Evolutionary conservation across 2,797 vertebrate species (phyloP).

Genomic region (Chlorospingus semifuscus): DNA sequence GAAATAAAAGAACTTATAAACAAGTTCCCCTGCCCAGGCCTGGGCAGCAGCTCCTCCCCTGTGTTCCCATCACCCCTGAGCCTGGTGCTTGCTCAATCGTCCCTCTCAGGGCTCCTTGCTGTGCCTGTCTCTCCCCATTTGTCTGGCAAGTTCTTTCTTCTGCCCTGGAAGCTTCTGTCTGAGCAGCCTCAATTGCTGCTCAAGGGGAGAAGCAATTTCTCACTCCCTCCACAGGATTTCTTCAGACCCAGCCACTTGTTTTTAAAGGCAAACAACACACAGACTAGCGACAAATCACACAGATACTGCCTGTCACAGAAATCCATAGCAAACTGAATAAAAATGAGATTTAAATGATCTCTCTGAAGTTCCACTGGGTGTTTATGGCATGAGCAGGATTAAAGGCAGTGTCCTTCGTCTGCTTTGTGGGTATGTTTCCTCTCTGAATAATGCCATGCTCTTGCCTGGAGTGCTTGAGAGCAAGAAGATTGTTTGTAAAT

Average conservation of each 20-base stretch:
- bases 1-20: not conserved
- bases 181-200: slow-evolving; percentile 20
- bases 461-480: not conserved
- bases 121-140: not conserved
- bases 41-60: not conserved
- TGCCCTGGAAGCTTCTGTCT: slow-evolving; percentile 23
- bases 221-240: slow-evolving; percentile 19
- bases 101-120: slow-evolving; percentile 19
- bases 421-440: slow-evolving; percentile 13
- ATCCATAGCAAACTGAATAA: not conserved
- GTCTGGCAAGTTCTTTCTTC: slow-evolving; percentile 37
- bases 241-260: slow-evolving; percentile 2
- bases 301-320: slow-evolving; percentile 12
- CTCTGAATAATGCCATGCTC: not conserved
- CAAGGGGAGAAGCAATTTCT: slow-evolving; percentile 45
- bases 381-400: slow-evolving; percentile 20
- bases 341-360: not conserved
- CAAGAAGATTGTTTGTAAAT: not conserved
- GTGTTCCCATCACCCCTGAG: slow-evolving; percentile 8
- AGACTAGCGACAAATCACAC: not conserved
- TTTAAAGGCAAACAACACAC: not conserved
- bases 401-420: not conserved
- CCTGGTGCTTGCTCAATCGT: not conserved
- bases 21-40: not conserved
- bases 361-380: slow-evolving; percentile 17